phyloP scores from a whole-genome alignment of 2,797 vertebrate species.

The Somateria mollissima region DNA sequence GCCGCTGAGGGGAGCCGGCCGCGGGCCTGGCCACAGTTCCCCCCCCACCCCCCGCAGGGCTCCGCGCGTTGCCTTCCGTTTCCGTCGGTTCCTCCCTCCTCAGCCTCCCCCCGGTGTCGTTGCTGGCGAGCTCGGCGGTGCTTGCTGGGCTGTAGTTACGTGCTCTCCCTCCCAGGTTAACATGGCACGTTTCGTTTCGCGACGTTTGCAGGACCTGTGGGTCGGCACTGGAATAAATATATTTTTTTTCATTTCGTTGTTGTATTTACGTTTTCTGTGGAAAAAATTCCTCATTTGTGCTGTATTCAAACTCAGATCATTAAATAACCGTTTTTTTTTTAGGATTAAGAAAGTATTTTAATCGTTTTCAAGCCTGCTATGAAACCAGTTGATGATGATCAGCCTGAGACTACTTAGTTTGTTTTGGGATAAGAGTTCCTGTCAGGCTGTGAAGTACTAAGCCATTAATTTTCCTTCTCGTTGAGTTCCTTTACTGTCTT shows the following conservation, averaged over 20 bases:
- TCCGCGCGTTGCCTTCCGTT: not conserved
- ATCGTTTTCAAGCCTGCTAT: rapidly evolving
- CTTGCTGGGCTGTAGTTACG: rapidly evolving
- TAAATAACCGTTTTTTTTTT: too few species aligned
- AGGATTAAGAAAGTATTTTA: not conserved
- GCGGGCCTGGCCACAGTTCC: not conserved
- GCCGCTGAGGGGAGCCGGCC: too few species aligned
- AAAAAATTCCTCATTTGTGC: rapidly evolving
- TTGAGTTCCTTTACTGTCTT: too few species aligned
- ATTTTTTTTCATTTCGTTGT: not conserved
- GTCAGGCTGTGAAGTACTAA: not conserved
- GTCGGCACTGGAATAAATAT: not conserved
- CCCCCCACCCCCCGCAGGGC: too few species aligned
- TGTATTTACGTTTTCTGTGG: rapidly evolving
- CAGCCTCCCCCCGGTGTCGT: not conserved
- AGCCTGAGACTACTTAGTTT: not conserved
- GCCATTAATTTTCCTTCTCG: rapidly evolving
- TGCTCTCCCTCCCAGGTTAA: not conserved
- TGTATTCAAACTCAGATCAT: not conserved
- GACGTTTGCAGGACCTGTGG: too few species aligned
- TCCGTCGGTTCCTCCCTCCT: not conserved
- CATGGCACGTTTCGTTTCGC: rapidly evolving
- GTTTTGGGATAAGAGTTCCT: not conserved
- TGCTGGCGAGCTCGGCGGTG: too few species aligned
- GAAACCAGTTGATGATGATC: not conserved